These are phyloP conservation scores for Sphecodes monilicornis DNA, from an alignment of 2,888 invertebrate genomes.

Conservation along the genomic window DNA sequence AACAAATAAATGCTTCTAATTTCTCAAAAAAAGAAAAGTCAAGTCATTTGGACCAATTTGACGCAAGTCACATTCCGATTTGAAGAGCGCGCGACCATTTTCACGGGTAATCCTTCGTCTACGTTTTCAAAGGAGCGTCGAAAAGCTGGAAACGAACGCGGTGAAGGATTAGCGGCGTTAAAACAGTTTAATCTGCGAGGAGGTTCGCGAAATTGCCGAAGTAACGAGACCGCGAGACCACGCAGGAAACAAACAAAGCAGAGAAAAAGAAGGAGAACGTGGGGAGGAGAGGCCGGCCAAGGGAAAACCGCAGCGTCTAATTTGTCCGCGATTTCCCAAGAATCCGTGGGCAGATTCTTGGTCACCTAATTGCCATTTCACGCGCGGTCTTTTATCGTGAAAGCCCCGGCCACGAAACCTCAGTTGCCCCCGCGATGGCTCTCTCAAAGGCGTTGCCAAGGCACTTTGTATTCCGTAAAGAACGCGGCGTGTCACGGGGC, in stretches of 20 bases:
- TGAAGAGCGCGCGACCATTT: no score
- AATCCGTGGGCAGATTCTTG: conserved; percentile 44
- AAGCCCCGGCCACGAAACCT: conserved; percentile 46
- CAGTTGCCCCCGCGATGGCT: conserved; percentile 24
- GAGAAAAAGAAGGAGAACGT: not conserved
- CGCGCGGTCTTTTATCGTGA: conserved; percentile 60
- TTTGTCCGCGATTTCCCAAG: conserved; percentile 53
- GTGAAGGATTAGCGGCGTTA: not conserved
- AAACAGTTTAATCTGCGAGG: not conserved
- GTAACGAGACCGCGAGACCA: not conserved
- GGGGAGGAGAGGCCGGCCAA: not conserved
- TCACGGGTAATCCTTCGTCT: no score
- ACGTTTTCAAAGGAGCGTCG: no score
- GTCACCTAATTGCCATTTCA: conserved; percentile 61
- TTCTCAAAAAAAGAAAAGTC: no score
- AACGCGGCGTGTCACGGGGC: conserved; percentile 40
- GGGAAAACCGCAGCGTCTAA: conserved; percentile 45
- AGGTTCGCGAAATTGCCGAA: not conserved
- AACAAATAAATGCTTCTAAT: no score
- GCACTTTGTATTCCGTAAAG: conserved; percentile 62
- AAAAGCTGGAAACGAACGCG: not conserved
- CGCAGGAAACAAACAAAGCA: not conserved
- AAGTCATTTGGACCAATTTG: no score
- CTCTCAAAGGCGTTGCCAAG: conserved; percentile 65
- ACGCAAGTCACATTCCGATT: no score